phyloP scores from a whole-genome alignment of 2,888 invertebrate genomes.

The Spatulosminthurus flaviceps region DNA sequence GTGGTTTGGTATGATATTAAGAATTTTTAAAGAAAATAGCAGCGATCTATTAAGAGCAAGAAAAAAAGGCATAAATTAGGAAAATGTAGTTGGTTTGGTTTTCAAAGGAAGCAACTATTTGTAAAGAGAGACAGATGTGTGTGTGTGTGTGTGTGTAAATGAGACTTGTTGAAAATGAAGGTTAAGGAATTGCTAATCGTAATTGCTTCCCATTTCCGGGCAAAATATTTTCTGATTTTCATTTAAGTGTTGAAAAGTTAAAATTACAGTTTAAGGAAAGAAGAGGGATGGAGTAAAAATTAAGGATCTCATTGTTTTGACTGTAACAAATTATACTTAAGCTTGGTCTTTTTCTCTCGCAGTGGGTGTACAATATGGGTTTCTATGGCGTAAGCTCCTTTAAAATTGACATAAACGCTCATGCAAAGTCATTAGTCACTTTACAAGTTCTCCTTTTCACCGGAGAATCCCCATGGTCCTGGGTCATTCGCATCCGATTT shows the following conservation, averaged over 20 bases:
- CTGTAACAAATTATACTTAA: conserved; percentile 41
- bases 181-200: conserved; percentile 15
- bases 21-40: too few relatives aligned
- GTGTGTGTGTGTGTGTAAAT: not conserved
- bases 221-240: conserved; percentile 12
- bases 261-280: not conserved
- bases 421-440: conserved; percentile 62
- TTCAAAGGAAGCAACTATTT: too few relatives aligned
- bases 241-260: conserved; percentile 21
- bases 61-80: too few relatives aligned
- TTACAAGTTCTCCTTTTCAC: conserved; percentile 49
- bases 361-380: conserved; percentile 34
- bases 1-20: too few relatives aligned
- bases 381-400: conserved; percentile 25
- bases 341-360: too few relatives aligned
- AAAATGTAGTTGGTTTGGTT: too few relatives aligned
- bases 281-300: conserved; percentile 27
- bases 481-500: conserved; percentile 50
- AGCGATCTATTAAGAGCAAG: too few relatives aligned
- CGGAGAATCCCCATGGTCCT: conserved; percentile 49
- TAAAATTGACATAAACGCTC: conserved; percentile 61
- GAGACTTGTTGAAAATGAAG: conserved; percentile 15
- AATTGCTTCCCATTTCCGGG: conserved; percentile 23
- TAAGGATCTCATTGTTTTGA: conserved; percentile 42
- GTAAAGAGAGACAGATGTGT: not conserved